Conservation (phyloP, 2,888 invertebrate species). For the Thera britannica region DNA sequence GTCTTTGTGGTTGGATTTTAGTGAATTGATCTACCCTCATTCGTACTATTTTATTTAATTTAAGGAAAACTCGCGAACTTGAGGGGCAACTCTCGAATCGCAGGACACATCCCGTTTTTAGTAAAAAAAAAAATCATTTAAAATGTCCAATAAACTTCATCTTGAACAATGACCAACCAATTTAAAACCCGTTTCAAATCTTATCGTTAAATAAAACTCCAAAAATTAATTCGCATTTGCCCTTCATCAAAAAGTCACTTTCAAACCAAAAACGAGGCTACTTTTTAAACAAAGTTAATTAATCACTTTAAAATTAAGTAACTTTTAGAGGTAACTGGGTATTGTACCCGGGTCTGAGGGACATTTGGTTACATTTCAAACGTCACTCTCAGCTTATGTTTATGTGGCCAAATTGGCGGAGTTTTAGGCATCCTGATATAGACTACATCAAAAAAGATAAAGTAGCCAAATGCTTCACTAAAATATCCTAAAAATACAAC, state of each 20-base stretch:
- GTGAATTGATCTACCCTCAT: too few relatives aligned
- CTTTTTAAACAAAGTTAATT: constrained; percentile 44
- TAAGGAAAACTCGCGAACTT: too few relatives aligned
- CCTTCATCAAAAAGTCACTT: constrained; percentile 40
- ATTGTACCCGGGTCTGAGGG: background rate
- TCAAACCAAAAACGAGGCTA: constrained; percentile 36
- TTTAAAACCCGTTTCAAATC: constrained; percentile 13
- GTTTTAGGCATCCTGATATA: too few relatives aligned
- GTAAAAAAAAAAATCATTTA: background rate
- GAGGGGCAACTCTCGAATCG: too few relatives aligned
- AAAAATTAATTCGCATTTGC: constrained; percentile 28
- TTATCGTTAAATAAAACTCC: constrained; percentile 16
- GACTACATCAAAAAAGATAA: too few relatives aligned
- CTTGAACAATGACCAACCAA: constrained; percentile 9
- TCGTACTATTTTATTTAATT: too few relatives aligned
- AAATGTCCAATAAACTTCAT: constrained; percentile 2
- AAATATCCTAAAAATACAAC: too few relatives aligned
- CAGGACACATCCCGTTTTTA: background rate
- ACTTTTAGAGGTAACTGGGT: constrained; percentile 34
- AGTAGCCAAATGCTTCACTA: too few relatives aligned
- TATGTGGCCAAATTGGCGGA: too few relatives aligned
- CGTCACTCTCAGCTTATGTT: too few relatives aligned
- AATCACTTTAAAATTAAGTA: constrained; percentile 42
- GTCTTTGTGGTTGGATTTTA: too few relatives aligned
- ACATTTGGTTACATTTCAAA: too few relatives aligned